Percentiles rank a stretch among this genome's conserved stretches.
phyloP scores from a whole-genome alignment of 2,888 invertebrate genomes.

The Tanytarsus gracilentus region DNA sequence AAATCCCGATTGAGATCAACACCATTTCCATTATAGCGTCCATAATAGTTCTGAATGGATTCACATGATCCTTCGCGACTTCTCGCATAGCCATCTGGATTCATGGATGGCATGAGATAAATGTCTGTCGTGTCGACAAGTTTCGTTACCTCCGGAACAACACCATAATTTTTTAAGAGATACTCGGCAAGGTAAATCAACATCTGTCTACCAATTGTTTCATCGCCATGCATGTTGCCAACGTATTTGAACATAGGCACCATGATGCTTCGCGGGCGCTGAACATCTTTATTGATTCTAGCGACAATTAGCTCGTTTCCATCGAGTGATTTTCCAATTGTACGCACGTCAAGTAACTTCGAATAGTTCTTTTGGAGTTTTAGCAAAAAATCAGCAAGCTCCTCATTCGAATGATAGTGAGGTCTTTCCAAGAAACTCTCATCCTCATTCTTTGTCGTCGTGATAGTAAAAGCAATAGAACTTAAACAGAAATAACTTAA shows the following conservation, averaged over 20 bases:
- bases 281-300: slow-evolving; percentile 17
- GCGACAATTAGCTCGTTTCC: slow-evolving; percentile 72
- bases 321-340: slow-evolving; percentile 76
- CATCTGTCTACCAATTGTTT: slow-evolving; percentile 77
- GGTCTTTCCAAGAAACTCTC: slow-evolving; percentile 52
- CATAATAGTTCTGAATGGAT: slow-evolving; percentile 55
- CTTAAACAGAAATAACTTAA: slow-evolving; percentile 21
- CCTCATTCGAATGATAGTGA: slow-evolving; percentile 61
- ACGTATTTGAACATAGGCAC: slow-evolving; percentile 90
- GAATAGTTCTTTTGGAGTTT: slow-evolving; percentile 58
- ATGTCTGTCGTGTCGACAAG: slow-evolving; percentile 83
- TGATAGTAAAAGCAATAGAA: slow-evolving; percentile 20
- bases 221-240: slow-evolving; percentile 96
- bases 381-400: slow-evolving; percentile 55
- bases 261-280: slow-evolving; percentile 33
- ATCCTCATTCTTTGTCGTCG: slow-evolving; percentile 35
- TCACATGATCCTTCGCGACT: slow-evolving; percentile 74
- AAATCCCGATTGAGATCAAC: slow-evolving; percentile 87
- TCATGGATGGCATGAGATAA: slow-evolving; percentile 93
- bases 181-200: slow-evolving; percentile 76
- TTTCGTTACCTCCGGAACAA: slow-evolving; percentile 57
- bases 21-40: slow-evolving; percentile 71
- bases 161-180: slow-evolving; percentile 67
- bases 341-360: slow-evolving; percentile 57
- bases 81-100: slow-evolving; percentile 89